Conservation (phyloP, 2,888 invertebrate genomes). For the Stictocephala bisonia region DNA sequence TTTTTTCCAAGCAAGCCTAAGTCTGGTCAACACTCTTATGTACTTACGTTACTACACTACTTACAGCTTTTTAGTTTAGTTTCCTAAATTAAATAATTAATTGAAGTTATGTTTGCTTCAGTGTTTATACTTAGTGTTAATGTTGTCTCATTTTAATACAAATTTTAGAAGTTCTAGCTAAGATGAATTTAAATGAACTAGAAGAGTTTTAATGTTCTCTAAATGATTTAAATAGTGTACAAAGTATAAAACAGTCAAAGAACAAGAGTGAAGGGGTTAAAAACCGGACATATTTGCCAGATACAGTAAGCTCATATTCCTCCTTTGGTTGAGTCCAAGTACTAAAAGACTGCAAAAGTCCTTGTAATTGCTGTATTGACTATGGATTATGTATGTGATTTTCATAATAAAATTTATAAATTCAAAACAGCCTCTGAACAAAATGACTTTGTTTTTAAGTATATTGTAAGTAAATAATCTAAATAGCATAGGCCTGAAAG, state of each 20-base stretch:
- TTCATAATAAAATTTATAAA: constrained; percentile 36
- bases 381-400: constrained; percentile 28
- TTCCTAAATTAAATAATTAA: too few relatives aligned
- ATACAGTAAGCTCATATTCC: constrained; percentile 26
- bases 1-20: constrained; percentile 34
- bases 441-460: constrained; percentile 31
- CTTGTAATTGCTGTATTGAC: neutral
- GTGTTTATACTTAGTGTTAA: neutral
- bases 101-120: neutral
- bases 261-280: constrained; percentile 19
- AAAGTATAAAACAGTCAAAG: neutral
- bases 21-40: neutral
- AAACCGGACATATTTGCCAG: constrained; percentile 23
- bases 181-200: constrained; percentile 22
- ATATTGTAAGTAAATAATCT: neutral
- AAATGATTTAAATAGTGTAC: neutral
- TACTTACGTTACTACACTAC: too few relatives aligned
- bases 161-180: too few relatives aligned
- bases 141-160: neutral
- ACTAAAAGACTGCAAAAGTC: neutral
- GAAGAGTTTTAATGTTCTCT: constrained; percentile 2
- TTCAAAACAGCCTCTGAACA: constrained; percentile 26
- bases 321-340: constrained; percentile 5
- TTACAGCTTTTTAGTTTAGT: too few relatives aligned
- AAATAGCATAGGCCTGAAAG: constrained; percentile 37